Conservation (phyloP, 2,888 invertebrate genomes). For the Chymomyza amoena region DNA sequence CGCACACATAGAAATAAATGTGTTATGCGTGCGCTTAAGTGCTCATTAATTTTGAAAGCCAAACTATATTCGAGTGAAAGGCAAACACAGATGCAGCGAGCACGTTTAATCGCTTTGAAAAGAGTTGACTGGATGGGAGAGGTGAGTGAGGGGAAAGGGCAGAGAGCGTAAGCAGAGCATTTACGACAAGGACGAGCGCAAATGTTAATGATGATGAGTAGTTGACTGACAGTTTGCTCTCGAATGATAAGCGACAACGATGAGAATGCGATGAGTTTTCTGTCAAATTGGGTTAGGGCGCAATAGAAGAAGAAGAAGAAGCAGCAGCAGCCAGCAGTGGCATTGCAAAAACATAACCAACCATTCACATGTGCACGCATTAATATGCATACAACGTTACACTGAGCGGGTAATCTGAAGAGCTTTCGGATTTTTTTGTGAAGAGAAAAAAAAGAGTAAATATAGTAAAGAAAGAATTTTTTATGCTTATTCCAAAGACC, state of each 20-base stretch:
- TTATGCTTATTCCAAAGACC: no score
- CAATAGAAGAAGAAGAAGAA: slow-evolving; percentile 34
- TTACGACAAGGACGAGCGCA: slow-evolving; percentile 14
- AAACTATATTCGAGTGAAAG: slow-evolving; percentile 38
- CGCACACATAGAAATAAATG: slow-evolving; percentile 49
- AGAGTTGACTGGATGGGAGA: background rate
- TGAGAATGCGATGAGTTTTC: slow-evolving; percentile 14
- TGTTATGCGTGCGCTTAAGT: slow-evolving; percentile 72
- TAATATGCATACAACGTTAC: background rate
- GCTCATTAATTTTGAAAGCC: slow-evolving; percentile 69
- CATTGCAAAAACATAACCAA: slow-evolving; percentile 13
- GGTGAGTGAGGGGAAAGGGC: no score
- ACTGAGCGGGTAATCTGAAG: background rate
- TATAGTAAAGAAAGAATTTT: no score
- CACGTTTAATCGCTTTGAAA: slow-evolving; percentile 48
- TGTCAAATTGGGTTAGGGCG: slow-evolving; percentile 39
- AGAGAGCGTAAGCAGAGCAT: background rate
- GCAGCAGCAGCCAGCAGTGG: background rate
- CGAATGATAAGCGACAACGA: background rate
- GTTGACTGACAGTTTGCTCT: slow-evolving; percentile 12
- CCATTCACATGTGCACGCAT: background rate
- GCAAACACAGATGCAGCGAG: slow-evolving; percentile 30
- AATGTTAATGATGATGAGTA: slow-evolving; percentile 39
- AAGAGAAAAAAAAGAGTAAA: no score
- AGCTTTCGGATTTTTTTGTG: no score